Percentiles rank a stretch among this genome's conserved stretches.
These are phyloP conservation scores for Leptoclinus maculatus DNA, from an alignment of 2,797 vertebrate genomes.

Conservation along the genomic window DNA sequence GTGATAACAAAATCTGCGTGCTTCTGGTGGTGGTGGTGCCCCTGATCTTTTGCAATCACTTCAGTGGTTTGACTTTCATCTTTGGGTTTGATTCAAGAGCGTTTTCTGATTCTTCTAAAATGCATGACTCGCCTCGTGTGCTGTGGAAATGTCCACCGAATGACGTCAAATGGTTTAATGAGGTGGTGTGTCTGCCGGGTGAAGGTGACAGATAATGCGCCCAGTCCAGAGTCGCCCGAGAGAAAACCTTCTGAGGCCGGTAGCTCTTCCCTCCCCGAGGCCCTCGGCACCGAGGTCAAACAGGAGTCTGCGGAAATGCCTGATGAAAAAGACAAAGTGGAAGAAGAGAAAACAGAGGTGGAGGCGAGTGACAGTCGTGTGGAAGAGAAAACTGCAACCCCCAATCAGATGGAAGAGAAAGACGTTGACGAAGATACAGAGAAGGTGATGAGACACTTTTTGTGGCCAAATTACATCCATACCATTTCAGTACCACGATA, in stretches of 20 bases:
- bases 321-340: constrained; percentile 7
- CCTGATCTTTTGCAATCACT: constrained; percentile 5
- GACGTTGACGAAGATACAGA: constrained; percentile 35
- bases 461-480: background rate
- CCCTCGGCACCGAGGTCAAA: constrained; percentile 23
- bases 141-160: constrained; percentile 7
- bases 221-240: constrained; percentile 12
- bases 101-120: background rate
- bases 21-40: constrained; percentile 24
- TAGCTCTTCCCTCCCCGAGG: constrained; percentile 7
- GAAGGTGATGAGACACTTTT: constrained; percentile 42
- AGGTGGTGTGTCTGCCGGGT: constrained; percentile 45
- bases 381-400: constrained; percentile 11
- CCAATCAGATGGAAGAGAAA: constrained; percentile 12
- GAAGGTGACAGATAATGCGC: constrained; percentile 27
- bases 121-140: background rate
- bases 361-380: background rate
- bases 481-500: background rate
- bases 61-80: background rate
- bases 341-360: constrained; percentile 35
- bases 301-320: constrained; percentile 33
- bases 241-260: constrained; percentile 13
- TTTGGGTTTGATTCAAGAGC: background rate
- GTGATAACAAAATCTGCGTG: constrained; percentile 45
- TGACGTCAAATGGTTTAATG: constrained; percentile 35